These are phyloP conservation scores for Anagyrus pseudococci DNA, from an alignment of 2,888 invertebrate species.

Conservation along the genomic window DNA sequence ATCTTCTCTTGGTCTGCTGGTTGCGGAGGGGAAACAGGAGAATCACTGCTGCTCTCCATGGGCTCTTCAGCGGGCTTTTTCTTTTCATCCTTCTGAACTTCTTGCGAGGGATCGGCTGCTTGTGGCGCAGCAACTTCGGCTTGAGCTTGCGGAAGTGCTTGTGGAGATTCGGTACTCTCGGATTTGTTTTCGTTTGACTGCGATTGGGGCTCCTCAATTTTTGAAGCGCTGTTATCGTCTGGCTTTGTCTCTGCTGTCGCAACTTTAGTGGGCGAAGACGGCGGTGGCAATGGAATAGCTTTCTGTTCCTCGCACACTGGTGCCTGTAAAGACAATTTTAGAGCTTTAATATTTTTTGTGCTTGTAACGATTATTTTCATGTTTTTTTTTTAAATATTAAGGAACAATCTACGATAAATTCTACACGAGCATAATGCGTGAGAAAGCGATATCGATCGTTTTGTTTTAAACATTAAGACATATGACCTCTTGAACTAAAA, in stretches of 20 bases:
- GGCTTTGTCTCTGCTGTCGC: constrained; percentile 11
- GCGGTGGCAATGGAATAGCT: constrained; percentile 43
- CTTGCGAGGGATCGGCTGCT: not conserved
- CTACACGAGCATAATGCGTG: not conserved
- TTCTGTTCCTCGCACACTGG: constrained; percentile 26
- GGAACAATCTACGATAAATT: not conserved
- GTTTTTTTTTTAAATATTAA: not conserved
- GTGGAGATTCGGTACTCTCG: not conserved
- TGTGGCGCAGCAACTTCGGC: not conserved
- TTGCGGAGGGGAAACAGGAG: not conserved
- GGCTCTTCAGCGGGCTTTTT: not conserved
- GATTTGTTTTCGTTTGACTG: not conserved
- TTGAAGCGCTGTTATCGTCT: not conserved
- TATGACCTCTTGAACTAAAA: not conserved
- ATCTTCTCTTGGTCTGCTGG: constrained; percentile 1
- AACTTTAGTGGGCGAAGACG: constrained; percentile 27
- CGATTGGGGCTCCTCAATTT: not conserved
- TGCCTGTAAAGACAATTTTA: constrained; percentile 10
- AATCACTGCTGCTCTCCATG: constrained; percentile 16
- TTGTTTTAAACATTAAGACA: not conserved
- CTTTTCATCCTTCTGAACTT: not conserved
- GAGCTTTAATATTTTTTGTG: not conserved
- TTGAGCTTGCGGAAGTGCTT: not conserved
- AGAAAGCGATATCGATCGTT: not conserved
- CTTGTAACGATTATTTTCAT: not conserved